Evolutionary conservation across 2,888 invertebrate genomes (phyloP).

Genomic region (Operophtera brumata): DNA sequence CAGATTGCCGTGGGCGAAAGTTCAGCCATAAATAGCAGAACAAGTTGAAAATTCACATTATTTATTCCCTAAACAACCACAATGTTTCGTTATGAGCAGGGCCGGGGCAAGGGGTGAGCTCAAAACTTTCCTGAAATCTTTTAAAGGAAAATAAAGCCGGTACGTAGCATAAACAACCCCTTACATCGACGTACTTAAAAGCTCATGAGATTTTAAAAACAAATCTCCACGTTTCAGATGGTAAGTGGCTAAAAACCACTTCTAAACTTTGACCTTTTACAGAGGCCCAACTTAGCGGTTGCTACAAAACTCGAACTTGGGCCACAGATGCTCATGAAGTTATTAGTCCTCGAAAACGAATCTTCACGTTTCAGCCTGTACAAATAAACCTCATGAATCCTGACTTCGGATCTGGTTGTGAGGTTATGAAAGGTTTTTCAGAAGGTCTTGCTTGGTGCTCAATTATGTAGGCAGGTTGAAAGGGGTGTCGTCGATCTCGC

Average conservation of each 20-base stretch:
- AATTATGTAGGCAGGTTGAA: conserved; percentile 29
- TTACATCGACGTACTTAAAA: too few relatives aligned
- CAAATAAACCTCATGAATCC: not conserved
- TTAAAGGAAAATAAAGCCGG: not conserved
- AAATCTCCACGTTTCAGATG: too few relatives aligned
- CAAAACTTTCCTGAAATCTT: not conserved
- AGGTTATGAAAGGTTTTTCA: conserved; percentile 17
- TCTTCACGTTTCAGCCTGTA: too few relatives aligned
- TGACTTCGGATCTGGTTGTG: not conserved
- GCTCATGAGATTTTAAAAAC: too few relatives aligned
- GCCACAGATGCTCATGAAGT: too few relatives aligned
- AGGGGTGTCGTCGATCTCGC: conserved; percentile 23
- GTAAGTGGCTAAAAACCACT: too few relatives aligned
- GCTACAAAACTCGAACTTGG: too few relatives aligned
- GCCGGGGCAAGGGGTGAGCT: not conserved
- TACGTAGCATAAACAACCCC: too few relatives aligned
- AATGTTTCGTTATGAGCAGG: conserved; percentile 7
- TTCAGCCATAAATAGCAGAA: conserved; percentile 25
- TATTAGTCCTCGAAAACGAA: too few relatives aligned
- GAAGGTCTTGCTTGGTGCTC: conserved; percentile 15
- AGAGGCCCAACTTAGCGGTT: too few relatives aligned
- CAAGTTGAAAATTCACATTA: conserved; percentile 26
- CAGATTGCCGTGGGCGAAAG: conserved; percentile 14
- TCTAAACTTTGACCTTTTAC: too few relatives aligned
- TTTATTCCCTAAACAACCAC: conserved; percentile 26